These are phyloP conservation scores for Elaphurus davidianus DNA, from an alignment of 2,113 vertebrate genomes.

Conservation along the genomic window DNA sequence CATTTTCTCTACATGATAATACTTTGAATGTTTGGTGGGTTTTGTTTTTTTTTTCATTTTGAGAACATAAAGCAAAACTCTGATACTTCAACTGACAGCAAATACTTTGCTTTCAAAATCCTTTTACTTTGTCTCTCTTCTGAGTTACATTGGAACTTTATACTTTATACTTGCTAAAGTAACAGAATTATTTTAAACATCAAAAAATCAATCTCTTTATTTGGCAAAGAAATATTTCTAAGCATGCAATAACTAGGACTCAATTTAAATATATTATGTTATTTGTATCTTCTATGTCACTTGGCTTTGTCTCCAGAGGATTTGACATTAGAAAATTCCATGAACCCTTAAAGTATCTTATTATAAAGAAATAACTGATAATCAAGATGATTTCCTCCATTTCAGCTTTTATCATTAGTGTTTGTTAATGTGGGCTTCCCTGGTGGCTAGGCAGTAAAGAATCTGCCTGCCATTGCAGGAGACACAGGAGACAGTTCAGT, in stretches of 20 bases:
- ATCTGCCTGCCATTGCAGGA: background rate
- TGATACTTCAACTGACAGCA: background rate
- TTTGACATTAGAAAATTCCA: background rate
- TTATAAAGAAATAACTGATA: background rate
- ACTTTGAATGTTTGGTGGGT: background rate
- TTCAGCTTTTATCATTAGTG: background rate
- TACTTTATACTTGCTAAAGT: background rate
- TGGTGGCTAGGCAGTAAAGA: background rate
- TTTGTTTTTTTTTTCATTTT: background rate
- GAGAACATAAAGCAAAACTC: background rate
- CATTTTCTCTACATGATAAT: background rate
- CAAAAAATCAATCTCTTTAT: background rate
- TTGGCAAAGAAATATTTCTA: background rate
- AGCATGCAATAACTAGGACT: background rate
- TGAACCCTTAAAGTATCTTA: background rate
- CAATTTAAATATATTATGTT: background rate
- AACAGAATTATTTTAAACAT: background rate
- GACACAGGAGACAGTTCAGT: background rate
- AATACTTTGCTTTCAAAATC: conserved; percentile 8
- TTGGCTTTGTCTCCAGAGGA: background rate
- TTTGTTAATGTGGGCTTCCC: background rate
- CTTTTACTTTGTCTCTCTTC: background rate
- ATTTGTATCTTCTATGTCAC: background rate
- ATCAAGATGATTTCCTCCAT: background rate
- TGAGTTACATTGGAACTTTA: background rate